Base-by-base conservation (phyloP, 2,797 vertebrate genomes). In the Peromyscus melanophrys region DNA sequence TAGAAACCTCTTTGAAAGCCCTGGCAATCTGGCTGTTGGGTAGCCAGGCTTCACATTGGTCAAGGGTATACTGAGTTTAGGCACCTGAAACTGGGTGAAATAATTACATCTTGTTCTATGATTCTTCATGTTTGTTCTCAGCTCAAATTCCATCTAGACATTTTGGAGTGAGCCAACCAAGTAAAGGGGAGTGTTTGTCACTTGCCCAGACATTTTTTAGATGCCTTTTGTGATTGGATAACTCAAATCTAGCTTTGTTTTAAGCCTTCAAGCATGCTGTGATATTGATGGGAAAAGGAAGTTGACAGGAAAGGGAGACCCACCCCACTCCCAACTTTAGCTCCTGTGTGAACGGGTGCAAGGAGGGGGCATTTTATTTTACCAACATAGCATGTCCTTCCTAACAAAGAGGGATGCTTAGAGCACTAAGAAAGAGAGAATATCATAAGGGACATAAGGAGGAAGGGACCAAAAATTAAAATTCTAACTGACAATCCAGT, bases 231-330 rank as follows among this genome's bases (percentile, higher is more conserved):
- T 96, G 65, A 98, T 98, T 98, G 97, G 91, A 75, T 97, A 97
- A 98, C 96, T 98, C 98, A 98, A 98, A 98, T 94, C 97, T 90
- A 98, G 97, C 98, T 98, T 98, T 98, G 96, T 98, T 98, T 98
- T 91, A 96, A 98, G 98, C 98, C 96, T 96, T 97, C 29, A 52
- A 94, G 96, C 81, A 49, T 91, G 88, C 55, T 46, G 23, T 57
- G 27, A 89, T 95, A 96, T 97, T 93, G 77, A 97, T 75, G 95
- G 67, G 73, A 40, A 96, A 97, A 85, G 81, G 75, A 92, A 85
- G 23, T 90, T 75, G 84, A 78, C 94, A 96, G 80, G 65, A 95
- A 90, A 83, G n/a, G 67, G 67, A 95, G 65, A 76, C 12, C 17
- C 77, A 29, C 14, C 43, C n/a, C 59, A 63, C 65, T 94, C 55